Conservation (phyloP, 2,888 invertebrate genomes). For the Coelopa pilipes region DNA sequence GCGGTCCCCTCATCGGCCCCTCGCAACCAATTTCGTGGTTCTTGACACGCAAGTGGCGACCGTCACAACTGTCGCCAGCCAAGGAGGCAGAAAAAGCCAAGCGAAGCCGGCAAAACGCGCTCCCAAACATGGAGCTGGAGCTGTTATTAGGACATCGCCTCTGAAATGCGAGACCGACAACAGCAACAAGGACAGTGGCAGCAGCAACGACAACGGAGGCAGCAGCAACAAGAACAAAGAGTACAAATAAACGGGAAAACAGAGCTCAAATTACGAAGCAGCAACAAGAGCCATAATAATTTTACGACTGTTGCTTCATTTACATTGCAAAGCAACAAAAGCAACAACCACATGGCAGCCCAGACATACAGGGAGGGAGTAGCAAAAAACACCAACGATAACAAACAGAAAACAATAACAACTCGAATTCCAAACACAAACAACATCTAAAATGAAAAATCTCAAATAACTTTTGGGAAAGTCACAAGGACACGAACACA, state of each 20-base stretch:
- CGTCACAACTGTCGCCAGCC: too few species aligned
- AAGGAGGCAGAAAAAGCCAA: too few species aligned
- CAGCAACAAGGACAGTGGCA: conserved; percentile 2
- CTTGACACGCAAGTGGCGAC: too few species aligned
- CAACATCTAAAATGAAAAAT: conserved; percentile 59
- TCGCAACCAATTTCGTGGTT: too few species aligned
- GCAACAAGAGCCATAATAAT: conserved; percentile 22
- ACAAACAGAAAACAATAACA: conserved; percentile 6
- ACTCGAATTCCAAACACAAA: conserved; percentile 38
- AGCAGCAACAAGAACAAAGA: conserved; percentile 15
- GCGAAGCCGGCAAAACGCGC: too few species aligned
- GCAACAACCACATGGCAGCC: conserved; percentile 26
- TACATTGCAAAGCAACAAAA: conserved; percentile 49
- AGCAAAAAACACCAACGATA: conserved; percentile 44
- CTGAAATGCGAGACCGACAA: conserved; percentile 35
- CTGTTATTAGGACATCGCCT: background rate
- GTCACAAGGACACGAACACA: conserved; percentile 27
- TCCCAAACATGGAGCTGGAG: too few species aligned
- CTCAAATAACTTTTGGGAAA: conserved; percentile 39
- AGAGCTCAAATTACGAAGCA: background rate
- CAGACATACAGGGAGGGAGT: conserved; percentile 17
- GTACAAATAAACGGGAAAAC: background rate
- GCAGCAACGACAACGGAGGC: background rate
- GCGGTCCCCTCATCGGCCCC: too few species aligned
- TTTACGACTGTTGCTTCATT: conserved; percentile 53